phyloP scores from a whole-genome alignment of 2,888 invertebrate genomes.

The Lepidonotus clava region DNA sequence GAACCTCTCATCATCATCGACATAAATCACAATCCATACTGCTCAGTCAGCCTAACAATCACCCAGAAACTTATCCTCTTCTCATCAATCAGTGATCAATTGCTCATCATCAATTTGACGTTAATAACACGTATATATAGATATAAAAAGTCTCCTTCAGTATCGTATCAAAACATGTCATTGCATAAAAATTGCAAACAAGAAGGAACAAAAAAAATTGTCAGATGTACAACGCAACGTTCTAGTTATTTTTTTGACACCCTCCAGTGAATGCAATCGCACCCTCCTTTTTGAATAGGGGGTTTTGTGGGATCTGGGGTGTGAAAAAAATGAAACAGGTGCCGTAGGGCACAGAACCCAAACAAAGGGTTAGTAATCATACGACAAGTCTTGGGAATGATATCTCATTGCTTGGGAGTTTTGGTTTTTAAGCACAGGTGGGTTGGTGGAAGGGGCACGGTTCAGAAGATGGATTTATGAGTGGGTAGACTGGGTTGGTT shows the following conservation, averaged over 20 bases:
- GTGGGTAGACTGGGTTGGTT: neutral
- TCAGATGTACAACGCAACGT: neutral
- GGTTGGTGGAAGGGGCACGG: neutral
- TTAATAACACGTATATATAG: slow-evolving; percentile 35
- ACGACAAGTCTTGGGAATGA: slow-evolving; percentile 53
- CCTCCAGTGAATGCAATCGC: neutral
- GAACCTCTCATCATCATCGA: too few relatives aligned
- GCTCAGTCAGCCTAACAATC: neutral
- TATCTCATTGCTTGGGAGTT: neutral
- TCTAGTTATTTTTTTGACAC: neutral
- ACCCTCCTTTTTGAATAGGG: neutral
- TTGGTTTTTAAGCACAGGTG: neutral
- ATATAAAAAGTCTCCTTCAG: slow-evolving; percentile 12
- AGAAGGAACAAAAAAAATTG: neutral
- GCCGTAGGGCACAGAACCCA: too few relatives aligned
- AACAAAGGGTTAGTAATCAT: too few relatives aligned
- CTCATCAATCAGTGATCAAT: neutral
- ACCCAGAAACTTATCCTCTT: neutral
- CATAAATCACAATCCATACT: too few relatives aligned
- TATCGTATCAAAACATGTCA: slow-evolving; percentile 19
- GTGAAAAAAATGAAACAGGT: too few relatives aligned
- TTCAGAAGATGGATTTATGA: too few relatives aligned
- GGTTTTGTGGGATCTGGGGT: too few relatives aligned
- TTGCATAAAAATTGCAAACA: slow-evolving; percentile 21
- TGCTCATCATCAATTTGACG: neutral